Percentiles rank a stretch among this genome's conserved stretches.
These are phyloP conservation scores for Discoglossus pictus DNA, from an alignment of 2,797 vertebrate genomes.

Conservation along the genomic window DNA sequence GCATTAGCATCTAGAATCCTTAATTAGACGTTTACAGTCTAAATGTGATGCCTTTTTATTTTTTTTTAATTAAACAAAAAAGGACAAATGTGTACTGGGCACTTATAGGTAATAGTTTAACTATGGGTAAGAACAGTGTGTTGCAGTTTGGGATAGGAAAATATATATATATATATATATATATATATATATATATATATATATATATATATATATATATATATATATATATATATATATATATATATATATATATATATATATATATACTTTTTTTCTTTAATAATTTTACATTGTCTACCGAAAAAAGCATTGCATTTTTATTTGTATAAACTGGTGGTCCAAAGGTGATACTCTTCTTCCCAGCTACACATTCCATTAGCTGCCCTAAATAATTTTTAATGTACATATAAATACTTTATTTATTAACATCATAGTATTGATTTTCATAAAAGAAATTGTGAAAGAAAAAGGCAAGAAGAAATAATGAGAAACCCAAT, in stretches of 20 bases:
- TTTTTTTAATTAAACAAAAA: slow-evolving; percentile 54
- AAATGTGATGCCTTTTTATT: slow-evolving; percentile 51
- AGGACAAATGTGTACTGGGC: slow-evolving; percentile 8
- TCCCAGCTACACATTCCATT: slow-evolving; percentile 52
- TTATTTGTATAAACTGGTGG: slow-evolving; percentile 13
- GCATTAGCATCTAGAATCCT: slow-evolving; percentile 63
- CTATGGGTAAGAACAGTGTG: slow-evolving; percentile 29
- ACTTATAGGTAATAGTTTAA: slow-evolving; percentile 48
- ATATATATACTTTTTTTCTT: background rate
- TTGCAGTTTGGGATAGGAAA: slow-evolving; percentile 20
- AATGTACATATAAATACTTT: slow-evolving; percentile 72
- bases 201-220: slow-evolving; percentile 2
- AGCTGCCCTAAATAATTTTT: slow-evolving; percentile 45
- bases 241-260: slow-evolving; percentile 4
- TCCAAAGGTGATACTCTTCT: slow-evolving; percentile 53
- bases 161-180: too few species aligned
- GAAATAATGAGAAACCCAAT: too few species aligned
- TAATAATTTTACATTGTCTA: too few species aligned
- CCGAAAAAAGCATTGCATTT: slow-evolving; percentile 58
- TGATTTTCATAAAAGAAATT: slow-evolving; percentile 40
- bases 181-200: background rate
- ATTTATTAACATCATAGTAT: slow-evolving; percentile 71
- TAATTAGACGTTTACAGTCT: slow-evolving; percentile 59
- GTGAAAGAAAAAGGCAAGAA: slow-evolving; percentile 48
- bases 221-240: background rate